phyloP scores from a whole-genome alignment of 1,140 invertebrate species.

The Rhopalosiphum maidis region DNA sequence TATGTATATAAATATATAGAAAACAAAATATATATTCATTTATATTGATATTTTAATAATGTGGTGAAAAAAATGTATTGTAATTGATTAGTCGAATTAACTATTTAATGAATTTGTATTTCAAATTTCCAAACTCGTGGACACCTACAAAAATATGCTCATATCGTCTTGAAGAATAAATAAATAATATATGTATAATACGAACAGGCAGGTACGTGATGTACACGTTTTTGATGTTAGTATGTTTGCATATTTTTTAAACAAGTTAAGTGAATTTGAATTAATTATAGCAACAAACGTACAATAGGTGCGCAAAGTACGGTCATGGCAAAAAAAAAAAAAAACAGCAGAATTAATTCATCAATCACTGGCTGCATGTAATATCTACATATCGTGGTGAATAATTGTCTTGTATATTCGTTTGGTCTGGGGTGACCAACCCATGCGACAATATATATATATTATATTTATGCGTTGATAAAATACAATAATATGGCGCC shows the following conservation, averaged over 20 bases:
- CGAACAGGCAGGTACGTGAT: background rate
- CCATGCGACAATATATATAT: background rate
- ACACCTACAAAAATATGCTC: too few species aligned
- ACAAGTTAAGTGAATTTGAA: background rate
- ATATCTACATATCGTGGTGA: background rate
- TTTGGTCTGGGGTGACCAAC: background rate
- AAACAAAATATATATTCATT: too few species aligned
- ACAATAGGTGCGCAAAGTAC: background rate
- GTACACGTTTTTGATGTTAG: too few species aligned
- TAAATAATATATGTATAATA: background rate
- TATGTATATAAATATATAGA: too few species aligned
- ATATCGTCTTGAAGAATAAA: background rate
- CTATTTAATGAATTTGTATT: too few species aligned
- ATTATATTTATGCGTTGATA: too few species aligned
- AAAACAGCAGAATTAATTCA: background rate
- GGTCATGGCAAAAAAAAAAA: background rate
- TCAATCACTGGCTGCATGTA: background rate
- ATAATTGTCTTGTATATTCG: background rate
- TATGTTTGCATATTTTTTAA: background rate
- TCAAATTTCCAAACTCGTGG: too few species aligned
- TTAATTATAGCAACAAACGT: background rate
- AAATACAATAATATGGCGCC: too few species aligned
- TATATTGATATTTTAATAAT: too few species aligned
- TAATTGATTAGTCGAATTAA: too few species aligned
- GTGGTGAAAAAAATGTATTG: too few species aligned